A percentile compares a stretch with the other conserved stretches of the same genome.
Conservation (phyloP, 2,888 invertebrate genomes). For the Theodoxus fluviatilis region DNA sequence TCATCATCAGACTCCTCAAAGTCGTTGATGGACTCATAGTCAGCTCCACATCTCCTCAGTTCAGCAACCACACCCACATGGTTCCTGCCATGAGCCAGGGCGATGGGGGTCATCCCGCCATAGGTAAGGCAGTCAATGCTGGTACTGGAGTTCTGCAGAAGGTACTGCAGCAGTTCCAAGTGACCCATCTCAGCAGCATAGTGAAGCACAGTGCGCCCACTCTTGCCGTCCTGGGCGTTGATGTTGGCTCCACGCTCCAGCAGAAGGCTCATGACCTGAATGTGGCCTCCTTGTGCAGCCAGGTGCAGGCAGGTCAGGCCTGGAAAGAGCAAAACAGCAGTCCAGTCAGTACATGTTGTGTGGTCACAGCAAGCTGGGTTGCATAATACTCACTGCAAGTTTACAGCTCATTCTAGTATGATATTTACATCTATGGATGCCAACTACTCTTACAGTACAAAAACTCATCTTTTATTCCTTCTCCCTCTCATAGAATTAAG, state of each 20-base stretch:
- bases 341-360: too few species aligned
- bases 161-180: slow-evolving; percentile 34
- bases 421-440: too few species aligned
- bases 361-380: too few species aligned
- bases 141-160: slow-evolving; percentile 32
- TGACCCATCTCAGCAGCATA: slow-evolving; percentile 49
- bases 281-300: slow-evolving; percentile 7
- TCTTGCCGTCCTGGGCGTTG: slow-evolving; percentile 44
- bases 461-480: too few species aligned
- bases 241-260: slow-evolving; percentile 10
- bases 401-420: too few species aligned
- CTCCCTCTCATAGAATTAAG: too few species aligned
- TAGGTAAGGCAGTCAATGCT: slow-evolving; percentile 44
- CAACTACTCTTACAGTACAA: too few species aligned
- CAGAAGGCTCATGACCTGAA: slow-evolving; percentile 19
- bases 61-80: slow-evolving; percentile 34
- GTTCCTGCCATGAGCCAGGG: slow-evolving; percentile 43
- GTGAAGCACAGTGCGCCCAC: slow-evolving; percentile 46
- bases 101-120: slow-evolving; percentile 41
- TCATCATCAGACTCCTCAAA: too few species aligned
- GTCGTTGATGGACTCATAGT: too few species aligned
- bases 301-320: slow-evolving; percentile 21
- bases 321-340: too few species aligned
- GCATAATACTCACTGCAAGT: too few species aligned
- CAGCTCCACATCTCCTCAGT: too few species aligned